A percentile compares a stretch with the other conserved stretches of the same genome.
These are phyloP conservation scores for Stichodactyla helianthus DNA, from an alignment of 64 coral and sea anemone species.

Conservation along the genomic window DNA sequence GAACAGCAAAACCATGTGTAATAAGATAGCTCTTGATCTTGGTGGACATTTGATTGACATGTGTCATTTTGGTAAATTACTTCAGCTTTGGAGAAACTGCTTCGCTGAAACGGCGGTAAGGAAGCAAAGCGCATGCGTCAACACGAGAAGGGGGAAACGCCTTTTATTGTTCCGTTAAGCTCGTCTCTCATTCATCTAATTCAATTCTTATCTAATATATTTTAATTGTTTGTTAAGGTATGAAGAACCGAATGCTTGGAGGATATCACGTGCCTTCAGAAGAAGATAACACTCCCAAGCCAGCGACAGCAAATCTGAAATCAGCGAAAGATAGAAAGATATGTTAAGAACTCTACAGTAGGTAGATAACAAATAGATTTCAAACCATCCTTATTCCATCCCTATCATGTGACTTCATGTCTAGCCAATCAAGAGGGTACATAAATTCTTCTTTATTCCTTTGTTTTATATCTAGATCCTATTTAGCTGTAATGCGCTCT, in stretches of 20 bases:
- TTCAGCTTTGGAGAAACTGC: not conserved
- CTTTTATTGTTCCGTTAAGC: not conserved
- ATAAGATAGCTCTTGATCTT: not conserved
- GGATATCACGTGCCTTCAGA: conserved; percentile 88
- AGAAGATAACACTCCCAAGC: conserved; percentile 44
- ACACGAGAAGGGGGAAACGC: not conserved
- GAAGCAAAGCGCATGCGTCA: not conserved
- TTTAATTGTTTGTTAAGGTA: conserved; percentile 54
- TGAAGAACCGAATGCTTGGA: conserved; percentile 90
- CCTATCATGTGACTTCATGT: not conserved
- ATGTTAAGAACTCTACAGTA: not conserved
- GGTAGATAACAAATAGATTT: not conserved
- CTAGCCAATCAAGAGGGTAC: not conserved
- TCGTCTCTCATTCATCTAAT: not conserved
- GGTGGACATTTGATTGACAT: not conserved
- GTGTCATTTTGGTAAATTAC: not conserved
- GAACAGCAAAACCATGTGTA: conserved; percentile 6
- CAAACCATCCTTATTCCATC: not conserved
- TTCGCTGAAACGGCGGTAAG: not conserved
- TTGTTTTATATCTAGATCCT: not conserved
- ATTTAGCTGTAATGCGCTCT: not conserved
- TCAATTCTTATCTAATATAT: not conserved
- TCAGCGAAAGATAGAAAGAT: not conserved
- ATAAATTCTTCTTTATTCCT: not conserved
- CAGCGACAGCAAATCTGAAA: not conserved